Base-by-base conservation (phyloP, 2,113 vertebrate genomes). In the Conger conger region DNA sequence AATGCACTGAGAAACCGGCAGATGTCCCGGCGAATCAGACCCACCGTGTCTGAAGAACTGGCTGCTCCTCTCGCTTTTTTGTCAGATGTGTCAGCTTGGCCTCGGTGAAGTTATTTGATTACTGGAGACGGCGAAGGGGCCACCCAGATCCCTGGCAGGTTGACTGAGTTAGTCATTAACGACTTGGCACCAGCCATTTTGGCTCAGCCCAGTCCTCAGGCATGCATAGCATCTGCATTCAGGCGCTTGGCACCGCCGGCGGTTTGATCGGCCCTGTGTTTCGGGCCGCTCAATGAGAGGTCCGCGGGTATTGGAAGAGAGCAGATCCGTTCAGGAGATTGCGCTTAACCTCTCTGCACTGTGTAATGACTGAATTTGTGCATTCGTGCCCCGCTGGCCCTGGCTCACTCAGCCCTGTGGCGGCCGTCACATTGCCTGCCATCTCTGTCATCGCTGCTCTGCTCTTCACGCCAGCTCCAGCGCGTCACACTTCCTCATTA, bases 161-260 rank as follows among this genome's bases (percentile, higher is more conserved):
- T n/a, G 38, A 15, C 57, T 50, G 35, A 85, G 81, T 85, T 81
- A 50, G 84, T 81, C 79, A 85, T 85, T 85, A 85, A 85, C 84
- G 81, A 36, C 23, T 68, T 84, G 83, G 83, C 42, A 42, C 33
- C 23, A 57, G 73, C 40, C 27, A 38, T 77, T 79, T 84, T 78
- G 42, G 78, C 83, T 45, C 45, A 54, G 76, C 45, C 83, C 35
- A 40, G 79, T 54, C 73, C 45, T 30, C 35, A n/a, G 57, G 42
- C 73, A 18, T 17, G 78, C 53, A 57, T 53, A 68, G 50, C 45
- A 20, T 45, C 76, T 42, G 50, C 77, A 53, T 83, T 45, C 73
- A 83, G 42, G 42, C 38, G 9, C 77, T 53, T 84, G 83, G 83
- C 83, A 84, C 60, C 18, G 30, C 76, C 17, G 45, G 20, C 27